phyloP scores from a whole-genome alignment of 2,888 invertebrate genomes.

The Drosophila eohydei region DNA sequence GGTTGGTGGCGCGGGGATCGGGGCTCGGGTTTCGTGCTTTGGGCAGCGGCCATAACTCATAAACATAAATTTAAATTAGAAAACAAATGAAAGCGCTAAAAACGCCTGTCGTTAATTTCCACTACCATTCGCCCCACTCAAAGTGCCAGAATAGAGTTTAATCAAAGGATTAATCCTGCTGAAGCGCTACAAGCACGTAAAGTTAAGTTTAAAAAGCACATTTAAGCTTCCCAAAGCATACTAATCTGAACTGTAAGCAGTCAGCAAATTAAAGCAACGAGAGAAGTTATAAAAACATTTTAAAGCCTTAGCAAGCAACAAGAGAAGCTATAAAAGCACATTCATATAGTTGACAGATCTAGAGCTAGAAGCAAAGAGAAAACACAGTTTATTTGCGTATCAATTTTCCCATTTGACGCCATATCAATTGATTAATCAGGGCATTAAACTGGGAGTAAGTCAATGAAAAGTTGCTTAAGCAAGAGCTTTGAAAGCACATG shows the following conservation, averaged over 20 bases:
- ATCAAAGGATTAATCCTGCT: conserved; percentile 9
- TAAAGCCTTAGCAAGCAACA: neutral
- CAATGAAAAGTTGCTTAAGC: too few species aligned
- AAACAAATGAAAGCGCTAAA: conserved; percentile 78
- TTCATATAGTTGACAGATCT: neutral
- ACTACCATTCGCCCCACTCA: neutral
- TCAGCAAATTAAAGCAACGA: too few species aligned
- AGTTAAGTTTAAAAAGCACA: too few species aligned
- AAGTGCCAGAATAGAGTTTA: neutral
- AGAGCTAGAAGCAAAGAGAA: too few species aligned
- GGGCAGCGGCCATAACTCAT: conserved; percentile 66
- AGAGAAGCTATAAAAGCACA: neutral
- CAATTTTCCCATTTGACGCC: too few species aligned
- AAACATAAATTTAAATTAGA: conserved; percentile 81
- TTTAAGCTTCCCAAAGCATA: neutral
- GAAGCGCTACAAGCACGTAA: neutral
- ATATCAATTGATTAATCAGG: too few species aligned
- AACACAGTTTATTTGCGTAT: too few species aligned
- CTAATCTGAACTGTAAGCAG: too few species aligned
- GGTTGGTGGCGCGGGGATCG: conserved; percentile 13
- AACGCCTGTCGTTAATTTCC: conserved; percentile 70
- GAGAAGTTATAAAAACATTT: neutral
- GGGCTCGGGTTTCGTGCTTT: conserved; percentile 5
- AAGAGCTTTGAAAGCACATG: too few species aligned
- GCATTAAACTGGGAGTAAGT: too few species aligned